Evolutionary conservation across 2,113 vertebrate genomes (phyloP), one percentile per base, ranked within the genome.

Genomic region (Hipposideros armiger): DNA sequence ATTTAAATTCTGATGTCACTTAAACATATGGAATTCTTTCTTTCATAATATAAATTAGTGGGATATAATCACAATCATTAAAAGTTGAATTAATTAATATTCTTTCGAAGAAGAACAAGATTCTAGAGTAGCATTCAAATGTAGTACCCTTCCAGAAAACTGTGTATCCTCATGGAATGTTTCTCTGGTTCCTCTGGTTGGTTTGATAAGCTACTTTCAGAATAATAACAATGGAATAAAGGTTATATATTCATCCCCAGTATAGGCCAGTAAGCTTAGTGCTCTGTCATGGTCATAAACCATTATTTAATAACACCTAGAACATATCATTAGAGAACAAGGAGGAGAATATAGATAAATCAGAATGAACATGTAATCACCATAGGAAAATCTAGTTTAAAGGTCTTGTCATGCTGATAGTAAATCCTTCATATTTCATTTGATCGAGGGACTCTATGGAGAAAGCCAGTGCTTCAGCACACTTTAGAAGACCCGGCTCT

Each of bases 181-280:
- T 69, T 70, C 7, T 77, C 4, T 74, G 1, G 0, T 67, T 85
- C 50, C 16, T 85, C 28, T 80, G 14, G 4, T 60, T 72, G 0
- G 1, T 91, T 78, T 78, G 7, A 89, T 81, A 90, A 82, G 22
- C 3, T 95, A 5, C 60, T 76, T 96, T 85, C 92, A 36, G 30
- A 47, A 70, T 89, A 3, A 42, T 69, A 4, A 54, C 10, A 87
- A 58, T 54, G 45, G 36, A 60, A 52, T 74, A 77, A 66, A 93
- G 14, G 4, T 90, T 3, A 81, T 26, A 17, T 66, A 15, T 5
- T 80, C 2, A 52, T 83, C 5, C 16, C 50, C 50, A 60, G 10
- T 58, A 36, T 73, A 26, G 17, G 16, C 26, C 47, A 69, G 19
- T 77, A 72, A 64, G 0, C 16, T 74, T 82, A 45, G 26, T 47